Evolutionary conservation across 2,888 invertebrate genomes (phyloP).

Genomic region (Stenodema calcarata): DNA sequence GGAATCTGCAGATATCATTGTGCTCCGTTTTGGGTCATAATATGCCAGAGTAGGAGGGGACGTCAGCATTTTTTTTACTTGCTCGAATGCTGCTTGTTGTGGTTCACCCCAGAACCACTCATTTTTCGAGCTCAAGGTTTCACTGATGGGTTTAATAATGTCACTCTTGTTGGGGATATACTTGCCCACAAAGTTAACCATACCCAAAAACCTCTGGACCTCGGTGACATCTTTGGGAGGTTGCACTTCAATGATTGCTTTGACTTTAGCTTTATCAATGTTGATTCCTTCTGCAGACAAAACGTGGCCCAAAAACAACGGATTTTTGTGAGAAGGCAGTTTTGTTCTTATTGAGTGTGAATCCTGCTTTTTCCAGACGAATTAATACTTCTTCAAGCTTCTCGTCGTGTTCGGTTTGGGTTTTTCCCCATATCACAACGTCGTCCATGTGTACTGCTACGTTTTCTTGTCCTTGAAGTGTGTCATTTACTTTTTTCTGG

Average conservation of each 20-base stretch:
- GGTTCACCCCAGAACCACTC: background rate
- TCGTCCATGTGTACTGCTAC: conserved; percentile 56
- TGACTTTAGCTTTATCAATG: conserved; percentile 41
- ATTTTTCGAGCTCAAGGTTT: conserved; percentile 38
- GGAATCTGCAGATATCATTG: background rate
- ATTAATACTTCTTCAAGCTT: conserved; percentile 9
- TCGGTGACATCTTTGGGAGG: conserved; percentile 31
- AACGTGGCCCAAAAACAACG: conserved; percentile 56
- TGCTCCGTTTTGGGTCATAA: background rate
- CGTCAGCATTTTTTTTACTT: background rate
- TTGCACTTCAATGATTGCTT: conserved; percentile 42
- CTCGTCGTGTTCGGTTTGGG: conserved; percentile 54
- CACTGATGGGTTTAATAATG: too few relatives aligned
- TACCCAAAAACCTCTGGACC: conserved; percentile 47
- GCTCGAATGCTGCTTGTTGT: conserved; percentile 22
- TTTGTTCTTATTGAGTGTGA: conserved; percentile 56
- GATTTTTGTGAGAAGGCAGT: conserved; percentile 50
- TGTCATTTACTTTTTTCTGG: conserved; percentile 48
- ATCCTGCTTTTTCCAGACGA: conserved; percentile 7
- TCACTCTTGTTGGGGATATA: conserved; percentile 49
- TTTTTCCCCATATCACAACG: conserved; percentile 54
- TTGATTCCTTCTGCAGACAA: conserved; percentile 50
- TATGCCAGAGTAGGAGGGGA: background rate
- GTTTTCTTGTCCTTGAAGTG: conserved; percentile 50
- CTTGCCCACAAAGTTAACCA: conserved; percentile 34